phyloP scores from a whole-genome alignment of 2,888 invertebrate species.

The Mactromeris polynyma region DNA sequence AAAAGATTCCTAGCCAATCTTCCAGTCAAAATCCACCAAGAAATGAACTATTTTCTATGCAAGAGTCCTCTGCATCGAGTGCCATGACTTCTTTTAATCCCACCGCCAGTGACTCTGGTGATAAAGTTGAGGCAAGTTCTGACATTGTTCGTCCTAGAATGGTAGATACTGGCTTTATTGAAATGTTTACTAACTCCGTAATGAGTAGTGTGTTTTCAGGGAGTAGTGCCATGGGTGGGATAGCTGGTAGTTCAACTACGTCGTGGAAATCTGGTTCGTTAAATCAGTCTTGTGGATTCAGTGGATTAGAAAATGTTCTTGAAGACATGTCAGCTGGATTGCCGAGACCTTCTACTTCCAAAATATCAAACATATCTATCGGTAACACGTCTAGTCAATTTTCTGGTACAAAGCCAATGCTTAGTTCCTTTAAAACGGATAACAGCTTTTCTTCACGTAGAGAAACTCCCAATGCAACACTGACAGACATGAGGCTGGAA shows the following conservation, averaged over 20 bases:
- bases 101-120: background rate
- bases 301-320: slow-evolving; percentile 1
- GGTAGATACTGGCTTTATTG: slow-evolving; percentile 59
- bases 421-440: background rate
- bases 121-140: background rate
- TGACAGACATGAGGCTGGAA: background rate
- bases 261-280: background rate
- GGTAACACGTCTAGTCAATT: background rate
- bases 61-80: background rate
- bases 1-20: background rate
- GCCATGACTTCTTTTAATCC: background rate
- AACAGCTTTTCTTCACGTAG: background rate
- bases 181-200: slow-evolving; percentile 60
- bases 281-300: background rate
- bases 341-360: background rate
- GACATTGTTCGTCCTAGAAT: background rate
- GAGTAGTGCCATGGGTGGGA: background rate
- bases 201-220: slow-evolving; percentile 34
- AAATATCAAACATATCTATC: background rate
- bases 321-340: slow-evolving; percentile 2
- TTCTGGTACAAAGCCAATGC: background rate
- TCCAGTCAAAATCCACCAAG: background rate
- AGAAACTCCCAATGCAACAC: background rate
- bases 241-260: background rate
- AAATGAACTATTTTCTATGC: background rate